A percentile compares a stretch with the other conserved stretches of the same genome.
These are phyloP conservation scores for Girardinus metallicus DNA, from an alignment of 2,797 vertebrate genomes.

Conservation along the genomic window DNA sequence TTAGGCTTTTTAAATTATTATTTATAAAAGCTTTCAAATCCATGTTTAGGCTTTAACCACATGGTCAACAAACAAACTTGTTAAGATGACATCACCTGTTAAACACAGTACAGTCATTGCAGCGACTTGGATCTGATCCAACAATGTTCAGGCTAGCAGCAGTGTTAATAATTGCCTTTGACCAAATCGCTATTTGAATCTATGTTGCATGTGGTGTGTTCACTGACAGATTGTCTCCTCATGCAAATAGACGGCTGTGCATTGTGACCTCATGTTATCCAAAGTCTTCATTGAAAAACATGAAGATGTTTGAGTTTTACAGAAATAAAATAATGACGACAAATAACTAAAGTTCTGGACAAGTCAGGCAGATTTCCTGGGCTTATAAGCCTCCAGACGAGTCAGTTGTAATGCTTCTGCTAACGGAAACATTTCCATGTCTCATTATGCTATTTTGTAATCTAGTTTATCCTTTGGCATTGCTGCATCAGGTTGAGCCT, in stretches of 20 bases:
- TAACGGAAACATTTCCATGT: constrained; percentile 36
- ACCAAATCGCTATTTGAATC: constrained; percentile 42
- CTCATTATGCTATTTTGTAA: constrained; percentile 7
- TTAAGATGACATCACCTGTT: constrained; percentile 31
- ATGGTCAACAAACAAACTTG: background rate
- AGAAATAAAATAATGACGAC: constrained; percentile 53
- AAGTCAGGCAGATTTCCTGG: constrained; percentile 26
- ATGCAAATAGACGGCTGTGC: constrained; percentile 36
- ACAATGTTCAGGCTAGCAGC: constrained; percentile 28
- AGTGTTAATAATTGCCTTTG: constrained; percentile 64
- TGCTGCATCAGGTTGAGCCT: background rate
- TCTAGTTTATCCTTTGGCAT: background rate
- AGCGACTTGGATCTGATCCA: constrained; percentile 40
- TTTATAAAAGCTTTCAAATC: background rate
- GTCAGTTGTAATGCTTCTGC: constrained; percentile 32
- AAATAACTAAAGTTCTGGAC: constrained; percentile 34
- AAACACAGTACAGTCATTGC: constrained; percentile 16
- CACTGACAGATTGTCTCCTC: constrained; percentile 43
- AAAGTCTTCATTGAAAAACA: constrained; percentile 14
- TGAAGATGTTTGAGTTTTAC: constrained; percentile 38
- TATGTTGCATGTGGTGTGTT: constrained; percentile 2
- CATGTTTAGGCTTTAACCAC: constrained; percentile 1
- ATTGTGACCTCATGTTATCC: constrained; percentile 8
- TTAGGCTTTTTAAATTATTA: background rate
- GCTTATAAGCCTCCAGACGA: constrained; percentile 1